phyloP scores from a whole-genome alignment of 2,888 invertebrate genomes.

The Lasius platythorax region DNA sequence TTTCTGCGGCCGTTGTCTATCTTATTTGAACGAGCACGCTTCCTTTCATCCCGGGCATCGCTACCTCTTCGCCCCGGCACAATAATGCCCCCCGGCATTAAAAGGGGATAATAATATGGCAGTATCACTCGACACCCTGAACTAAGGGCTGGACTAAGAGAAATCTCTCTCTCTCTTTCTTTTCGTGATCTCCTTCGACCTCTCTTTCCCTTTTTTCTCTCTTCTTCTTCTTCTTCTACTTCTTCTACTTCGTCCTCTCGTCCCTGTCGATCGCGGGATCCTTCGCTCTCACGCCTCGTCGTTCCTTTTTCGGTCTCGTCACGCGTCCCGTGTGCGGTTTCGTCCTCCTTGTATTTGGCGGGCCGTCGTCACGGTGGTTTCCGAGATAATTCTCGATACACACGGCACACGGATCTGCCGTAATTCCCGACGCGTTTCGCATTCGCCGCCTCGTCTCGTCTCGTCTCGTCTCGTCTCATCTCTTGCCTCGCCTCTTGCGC shows the following conservation, averaged over 20 bases:
- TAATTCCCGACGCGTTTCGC: slow-evolving; percentile 29
- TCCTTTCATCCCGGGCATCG: slow-evolving; percentile 62
- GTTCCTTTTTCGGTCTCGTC: slow-evolving; percentile 51
- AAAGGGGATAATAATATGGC: slow-evolving; percentile 71
- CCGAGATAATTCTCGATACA: slow-evolving; percentile 65
- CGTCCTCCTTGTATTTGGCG: slow-evolving; percentile 60
- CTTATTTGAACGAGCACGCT: slow-evolving; percentile 63
- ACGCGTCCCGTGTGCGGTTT: slow-evolving; percentile 70
- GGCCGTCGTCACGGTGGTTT: slow-evolving; percentile 70
- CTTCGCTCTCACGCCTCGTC: slow-evolving; percentile 41
- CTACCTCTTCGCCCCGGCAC: slow-evolving; percentile 59
- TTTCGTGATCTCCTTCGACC: not conserved
- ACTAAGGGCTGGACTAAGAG: slow-evolving; percentile 53
- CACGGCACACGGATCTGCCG: slow-evolving; percentile 42
- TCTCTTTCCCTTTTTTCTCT: not conserved
- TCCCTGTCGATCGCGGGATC: slow-evolving; percentile 2
- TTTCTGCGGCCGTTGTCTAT: slow-evolving; percentile 46
- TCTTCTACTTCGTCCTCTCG: slow-evolving; percentile 26
- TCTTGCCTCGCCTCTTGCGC: not conserved
- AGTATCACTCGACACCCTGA: slow-evolving; percentile 59
- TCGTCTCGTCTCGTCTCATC: not conserved
- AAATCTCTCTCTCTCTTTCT: slow-evolving; percentile 38
- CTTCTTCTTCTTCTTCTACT: slow-evolving; percentile 31
- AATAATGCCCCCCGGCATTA: slow-evolving; percentile 68
- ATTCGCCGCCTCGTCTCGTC: slow-evolving; percentile 13